phyloP scores from a whole-genome alignment of 2,888 invertebrate species.

The Drosophila atripex region DNA sequence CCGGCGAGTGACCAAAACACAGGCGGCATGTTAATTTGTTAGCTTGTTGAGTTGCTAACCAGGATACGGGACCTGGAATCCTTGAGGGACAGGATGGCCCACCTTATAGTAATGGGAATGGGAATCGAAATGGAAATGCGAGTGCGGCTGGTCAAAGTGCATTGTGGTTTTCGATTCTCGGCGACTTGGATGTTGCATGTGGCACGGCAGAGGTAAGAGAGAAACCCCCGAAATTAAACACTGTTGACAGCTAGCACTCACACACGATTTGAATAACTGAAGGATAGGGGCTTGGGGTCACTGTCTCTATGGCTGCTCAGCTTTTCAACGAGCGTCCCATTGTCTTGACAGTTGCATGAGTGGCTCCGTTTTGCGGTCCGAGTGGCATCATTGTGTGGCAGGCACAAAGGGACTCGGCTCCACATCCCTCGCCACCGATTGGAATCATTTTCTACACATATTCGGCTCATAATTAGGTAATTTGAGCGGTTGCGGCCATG shows the following conservation, averaged over 20 bases:
- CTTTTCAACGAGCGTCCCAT: slow-evolving; percentile 61
- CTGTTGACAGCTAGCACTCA: slow-evolving; percentile 80
- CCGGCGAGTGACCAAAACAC: slow-evolving; percentile 46
- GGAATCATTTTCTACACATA: slow-evolving; percentile 41
- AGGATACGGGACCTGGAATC: slow-evolving; percentile 14
- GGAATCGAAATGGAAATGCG: slow-evolving; percentile 41
- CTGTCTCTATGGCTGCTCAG: slow-evolving; percentile 48
- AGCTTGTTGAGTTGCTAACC: slow-evolving; percentile 75
- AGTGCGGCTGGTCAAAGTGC: slow-evolving; percentile 66
- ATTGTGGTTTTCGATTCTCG: slow-evolving; percentile 66
- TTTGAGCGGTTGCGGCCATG: slow-evolving; percentile 61
- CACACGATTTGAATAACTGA: slow-evolving; percentile 65
- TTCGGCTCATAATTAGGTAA: slow-evolving; percentile 68
- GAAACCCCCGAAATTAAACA: slow-evolving; percentile 67
- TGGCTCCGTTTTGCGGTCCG: slow-evolving; percentile 49
- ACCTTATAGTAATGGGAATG: slow-evolving; percentile 57
- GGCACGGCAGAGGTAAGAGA: slow-evolving; percentile 53
- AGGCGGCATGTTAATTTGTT: slow-evolving; percentile 83
- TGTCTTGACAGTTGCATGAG: slow-evolving; percentile 78
- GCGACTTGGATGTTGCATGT: slow-evolving; percentile 61
- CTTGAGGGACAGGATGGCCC: slow-evolving; percentile 12
- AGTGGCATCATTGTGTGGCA: slow-evolving; percentile 48
- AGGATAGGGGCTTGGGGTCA: slow-evolving; percentile 27
- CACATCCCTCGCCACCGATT: slow-evolving; percentile 30
- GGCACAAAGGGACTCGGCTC: slow-evolving; percentile 52